Percentiles rank a stretch among this genome's conserved stretches.
Evolutionary conservation across 1,140 invertebrate genomes (phyloP).

Genomic region (Ips typographus): DNA sequence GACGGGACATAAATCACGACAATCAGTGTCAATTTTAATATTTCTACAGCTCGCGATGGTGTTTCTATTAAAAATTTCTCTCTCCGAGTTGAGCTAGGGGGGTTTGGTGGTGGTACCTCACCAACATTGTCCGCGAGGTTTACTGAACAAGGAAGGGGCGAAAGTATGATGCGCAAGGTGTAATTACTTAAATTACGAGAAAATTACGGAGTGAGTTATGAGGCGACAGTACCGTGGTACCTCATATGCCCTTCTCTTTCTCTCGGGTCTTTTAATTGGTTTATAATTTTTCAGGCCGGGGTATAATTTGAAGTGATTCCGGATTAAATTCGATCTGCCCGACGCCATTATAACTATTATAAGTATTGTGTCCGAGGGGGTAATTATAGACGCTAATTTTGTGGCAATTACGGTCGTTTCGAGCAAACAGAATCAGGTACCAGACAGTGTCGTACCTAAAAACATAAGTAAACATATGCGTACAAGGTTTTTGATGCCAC

Average conservation of each 20-base stretch:
- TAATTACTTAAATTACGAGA: conserved; percentile 23
- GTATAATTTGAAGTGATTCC: conserved; percentile 30
- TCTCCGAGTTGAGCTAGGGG: background rate
- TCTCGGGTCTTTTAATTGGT: conserved; percentile 27
- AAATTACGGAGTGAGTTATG: conserved; percentile 24
- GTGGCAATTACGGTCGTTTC: conserved; percentile 17
- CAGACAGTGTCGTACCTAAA: no score
- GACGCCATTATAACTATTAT: conserved; percentile 27
- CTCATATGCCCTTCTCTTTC: conserved; percentile 7
- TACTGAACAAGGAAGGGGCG: background rate
- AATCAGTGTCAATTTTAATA: conserved; percentile 35
- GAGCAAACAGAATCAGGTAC: background rate
- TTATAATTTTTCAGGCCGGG: conserved; percentile 23
- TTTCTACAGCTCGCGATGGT: conserved; percentile 17
- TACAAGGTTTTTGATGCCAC: no score
- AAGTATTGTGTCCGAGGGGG: conserved; percentile 26
- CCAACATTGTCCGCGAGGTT: no score
- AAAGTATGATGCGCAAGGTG: background rate
- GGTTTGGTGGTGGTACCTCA: no score
- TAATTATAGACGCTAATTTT: conserved; percentile 34
- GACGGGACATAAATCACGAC: conserved; percentile 29
- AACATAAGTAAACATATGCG: no score
- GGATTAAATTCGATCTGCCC: conserved; percentile 22
- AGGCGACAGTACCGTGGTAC: conserved; percentile 21
- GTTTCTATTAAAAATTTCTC: conserved; percentile 25